phyloP scores from a whole-genome alignment of 2,888 invertebrate species.

The Lasioglossum pauxillum region DNA sequence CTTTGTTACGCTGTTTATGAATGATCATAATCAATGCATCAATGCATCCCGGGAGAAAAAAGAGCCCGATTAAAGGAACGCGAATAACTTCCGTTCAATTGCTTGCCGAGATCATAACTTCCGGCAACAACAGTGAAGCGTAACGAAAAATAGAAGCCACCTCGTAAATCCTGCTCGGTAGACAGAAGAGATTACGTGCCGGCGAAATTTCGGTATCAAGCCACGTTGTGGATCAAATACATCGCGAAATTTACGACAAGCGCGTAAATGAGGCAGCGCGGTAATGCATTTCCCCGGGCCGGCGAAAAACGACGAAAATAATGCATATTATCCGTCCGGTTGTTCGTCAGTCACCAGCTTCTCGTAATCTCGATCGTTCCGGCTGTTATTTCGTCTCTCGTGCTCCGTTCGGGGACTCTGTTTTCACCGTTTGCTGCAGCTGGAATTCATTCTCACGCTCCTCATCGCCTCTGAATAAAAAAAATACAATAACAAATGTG shows the following conservation, averaged over 20 bases:
- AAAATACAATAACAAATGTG: background rate
- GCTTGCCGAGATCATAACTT: constrained; percentile 18
- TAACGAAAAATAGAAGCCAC: background rate
- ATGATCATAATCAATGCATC: background rate
- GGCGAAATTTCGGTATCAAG: constrained; percentile 28
- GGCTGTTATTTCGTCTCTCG: background rate
- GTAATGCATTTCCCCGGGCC: background rate
- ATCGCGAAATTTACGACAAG: constrained; percentile 12
- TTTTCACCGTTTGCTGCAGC: background rate
- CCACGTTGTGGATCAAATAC: constrained; percentile 4
- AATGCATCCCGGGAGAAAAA: background rate
- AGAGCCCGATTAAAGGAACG: background rate
- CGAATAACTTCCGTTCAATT: background rate
- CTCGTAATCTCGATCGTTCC: background rate
- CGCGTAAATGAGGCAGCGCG: constrained; percentile 25
- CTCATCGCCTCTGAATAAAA: background rate
- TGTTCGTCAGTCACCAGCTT: constrained; percentile 21
- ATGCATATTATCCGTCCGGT: background rate
- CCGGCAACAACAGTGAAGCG: background rate
- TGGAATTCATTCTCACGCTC: no score
- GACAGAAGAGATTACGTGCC: constrained; percentile 9
- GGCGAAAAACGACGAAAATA: constrained; percentile 1
- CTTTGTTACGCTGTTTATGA: no score
- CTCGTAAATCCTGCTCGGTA: constrained; percentile 4
- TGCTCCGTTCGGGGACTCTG: background rate